Percentiles rank a stretch among this genome's conserved stretches.
Evolutionary conservation across 2,113 vertebrate genomes (phyloP).

Genomic region (Salminus brasiliensis): DNA sequence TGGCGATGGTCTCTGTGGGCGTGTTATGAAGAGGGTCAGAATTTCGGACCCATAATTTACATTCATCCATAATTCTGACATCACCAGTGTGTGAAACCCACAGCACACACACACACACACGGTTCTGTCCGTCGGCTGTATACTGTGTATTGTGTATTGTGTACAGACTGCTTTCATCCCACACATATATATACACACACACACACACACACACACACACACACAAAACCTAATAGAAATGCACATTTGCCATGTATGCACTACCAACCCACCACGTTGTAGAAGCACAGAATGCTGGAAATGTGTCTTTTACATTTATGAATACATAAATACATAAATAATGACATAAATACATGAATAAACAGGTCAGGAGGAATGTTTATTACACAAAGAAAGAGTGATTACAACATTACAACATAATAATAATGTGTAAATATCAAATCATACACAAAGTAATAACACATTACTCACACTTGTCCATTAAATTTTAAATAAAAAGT

Average conservation of each 20-base stretch:
- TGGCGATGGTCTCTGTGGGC: not conserved
- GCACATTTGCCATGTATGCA: conserved; percentile 11
- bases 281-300: not conserved
- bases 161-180: not conserved
- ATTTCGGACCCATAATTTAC: not conserved
- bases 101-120: conserved; percentile 15
- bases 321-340: conserved; percentile 9
- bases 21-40: conserved; percentile 8
- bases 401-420: too few species aligned
- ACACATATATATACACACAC: conserved; percentile 20
- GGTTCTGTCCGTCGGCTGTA: conserved; percentile 13
- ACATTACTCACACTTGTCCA: too few species aligned
- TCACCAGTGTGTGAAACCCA: conserved; percentile 1
- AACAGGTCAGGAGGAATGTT: too few species aligned
- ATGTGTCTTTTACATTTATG: too few species aligned
- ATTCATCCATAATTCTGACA: conserved; percentile 28
- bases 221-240: too few species aligned
- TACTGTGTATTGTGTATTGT: conserved; percentile 26
- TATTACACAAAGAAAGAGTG: too few species aligned
- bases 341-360: not conserved
- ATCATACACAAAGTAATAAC: too few species aligned
- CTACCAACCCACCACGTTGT: conserved; percentile 9
- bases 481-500: too few species aligned
- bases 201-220: conserved; percentile 30
- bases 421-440: too few species aligned